phyloP scores from a whole-genome alignment of 2,888 invertebrate species.

The Tachystola acroxantha region DNA sequence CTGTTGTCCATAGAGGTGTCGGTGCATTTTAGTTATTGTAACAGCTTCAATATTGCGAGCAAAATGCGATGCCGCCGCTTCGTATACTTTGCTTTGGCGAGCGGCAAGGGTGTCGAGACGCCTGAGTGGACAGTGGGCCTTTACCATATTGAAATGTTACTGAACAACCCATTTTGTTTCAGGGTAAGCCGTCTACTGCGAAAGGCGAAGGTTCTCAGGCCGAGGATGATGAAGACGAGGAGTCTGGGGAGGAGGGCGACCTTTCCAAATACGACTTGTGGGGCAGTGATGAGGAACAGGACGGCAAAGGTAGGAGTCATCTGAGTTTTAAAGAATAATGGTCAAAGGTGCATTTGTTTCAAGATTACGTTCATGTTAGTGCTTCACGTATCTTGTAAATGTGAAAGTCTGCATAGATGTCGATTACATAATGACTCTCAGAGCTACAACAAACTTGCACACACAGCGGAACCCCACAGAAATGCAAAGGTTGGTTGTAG shows the following conservation, averaged over 20 bases:
- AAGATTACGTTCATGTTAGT: no score
- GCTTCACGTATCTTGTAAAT: no score
- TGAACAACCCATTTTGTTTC: slow-evolving; percentile 47
- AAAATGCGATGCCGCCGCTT: no score
- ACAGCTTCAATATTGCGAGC: no score
- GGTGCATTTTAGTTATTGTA: neutral
- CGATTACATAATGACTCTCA: no score
- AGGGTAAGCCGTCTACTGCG: slow-evolving; percentile 50
- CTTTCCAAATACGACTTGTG: slow-evolving; percentile 88
- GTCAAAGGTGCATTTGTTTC: neutral
- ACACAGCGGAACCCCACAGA: no score
- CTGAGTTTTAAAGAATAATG: neutral
- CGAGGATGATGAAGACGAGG: slow-evolving; percentile 79
- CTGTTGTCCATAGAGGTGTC: neutral
- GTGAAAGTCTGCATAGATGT: no score
- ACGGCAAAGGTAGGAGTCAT: slow-evolving; percentile 29
- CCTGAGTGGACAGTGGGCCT: neutral
- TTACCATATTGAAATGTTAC: neutral
- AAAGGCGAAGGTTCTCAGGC: slow-evolving; percentile 63
- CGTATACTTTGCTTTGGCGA: no score
- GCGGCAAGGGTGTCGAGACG: neutral
- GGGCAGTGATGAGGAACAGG: slow-evolving; percentile 81
- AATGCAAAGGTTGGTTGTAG: no score
- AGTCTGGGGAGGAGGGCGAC: slow-evolving; percentile 82
- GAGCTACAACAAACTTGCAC: no score